These are phyloP conservation scores for Drosophila pseudotalamancana DNA, from an alignment of 2,888 invertebrate genomes.

Conservation along the genomic window DNA sequence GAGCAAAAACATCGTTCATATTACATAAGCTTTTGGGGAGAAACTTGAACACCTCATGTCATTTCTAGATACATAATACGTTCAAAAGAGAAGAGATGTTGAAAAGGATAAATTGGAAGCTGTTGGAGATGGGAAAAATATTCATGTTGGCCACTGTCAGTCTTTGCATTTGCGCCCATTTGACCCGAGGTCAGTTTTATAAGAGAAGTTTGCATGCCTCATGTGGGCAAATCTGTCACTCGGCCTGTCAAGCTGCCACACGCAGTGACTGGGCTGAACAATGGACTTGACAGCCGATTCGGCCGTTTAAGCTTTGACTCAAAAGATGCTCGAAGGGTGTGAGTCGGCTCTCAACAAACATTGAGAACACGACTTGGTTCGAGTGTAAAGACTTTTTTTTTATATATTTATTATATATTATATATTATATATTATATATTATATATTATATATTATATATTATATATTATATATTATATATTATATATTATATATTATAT, in stretches of 20 bases:
- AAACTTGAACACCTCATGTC: not conserved
- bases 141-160: constrained; percentile 2
- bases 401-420: too few relatives aligned
- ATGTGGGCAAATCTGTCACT: constrained; percentile 74
- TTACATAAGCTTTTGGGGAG: too few relatives aligned
- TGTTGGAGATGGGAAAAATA: not conserved
- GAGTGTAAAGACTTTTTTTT: not conserved
- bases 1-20: too few relatives aligned
- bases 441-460: too few relatives aligned
- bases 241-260: constrained; percentile 62
- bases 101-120: constrained; percentile 39
- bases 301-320: constrained; percentile 7
- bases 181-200: constrained; percentile 48
- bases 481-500: too few relatives aligned
- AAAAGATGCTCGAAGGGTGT: constrained; percentile 2
- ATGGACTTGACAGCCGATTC: constrained; percentile 26
- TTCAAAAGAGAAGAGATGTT: constrained; percentile 9
- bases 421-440: too few relatives aligned
- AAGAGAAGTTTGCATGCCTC: constrained; percentile 52
- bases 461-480: too few relatives aligned
- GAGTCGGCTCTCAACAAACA: not conserved
- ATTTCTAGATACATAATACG: not conserved
- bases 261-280: constrained; percentile 26
- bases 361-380: not conserved
- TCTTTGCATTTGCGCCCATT: constrained; percentile 4